These are phyloP conservation scores for Shinisaurus crocodilurus DNA, from an alignment of 2,113 vertebrate genomes.

Conservation along the genomic window DNA sequence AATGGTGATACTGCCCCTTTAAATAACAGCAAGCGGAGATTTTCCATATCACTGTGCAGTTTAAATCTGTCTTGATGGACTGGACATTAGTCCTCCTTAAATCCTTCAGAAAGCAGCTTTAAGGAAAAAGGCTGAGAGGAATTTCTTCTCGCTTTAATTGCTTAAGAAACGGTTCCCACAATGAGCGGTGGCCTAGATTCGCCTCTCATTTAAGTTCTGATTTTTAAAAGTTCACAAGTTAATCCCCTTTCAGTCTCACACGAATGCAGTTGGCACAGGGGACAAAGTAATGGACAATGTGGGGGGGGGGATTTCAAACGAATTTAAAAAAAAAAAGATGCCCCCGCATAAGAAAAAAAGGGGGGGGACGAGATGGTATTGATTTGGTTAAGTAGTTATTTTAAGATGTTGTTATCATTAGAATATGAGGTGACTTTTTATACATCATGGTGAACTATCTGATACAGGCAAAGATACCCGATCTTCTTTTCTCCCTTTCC, in stretches of 20 bases:
- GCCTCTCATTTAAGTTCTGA: slow-evolving; percentile 94
- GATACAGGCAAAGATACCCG: background rate
- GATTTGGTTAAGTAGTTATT: slow-evolving; percentile 71
- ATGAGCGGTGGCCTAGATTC: slow-evolving; percentile 92
- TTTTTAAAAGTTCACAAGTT: slow-evolving; percentile 96
- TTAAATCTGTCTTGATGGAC: slow-evolving; percentile 86
- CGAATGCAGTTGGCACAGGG: slow-evolving; percentile 76
- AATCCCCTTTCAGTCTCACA: slow-evolving; percentile 89
- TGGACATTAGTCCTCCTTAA: slow-evolving; percentile 89
- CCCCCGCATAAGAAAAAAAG: slow-evolving; percentile 44
- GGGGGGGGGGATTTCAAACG: slow-evolving; percentile 63
- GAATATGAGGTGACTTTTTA: slow-evolving; percentile 48
- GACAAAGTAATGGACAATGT: slow-evolving; percentile 78
- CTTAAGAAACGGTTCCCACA: slow-evolving; percentile 93
- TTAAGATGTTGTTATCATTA: slow-evolving; percentile 64
- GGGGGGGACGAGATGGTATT: slow-evolving; percentile 41
- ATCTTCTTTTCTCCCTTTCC: background rate
- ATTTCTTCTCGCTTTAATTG: slow-evolving; percentile 96
- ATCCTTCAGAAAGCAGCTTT: slow-evolving; percentile 88
- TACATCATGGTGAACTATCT: slow-evolving; percentile 45
- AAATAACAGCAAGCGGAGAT: slow-evolving; percentile 81
- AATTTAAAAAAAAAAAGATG: slow-evolving; percentile 27
- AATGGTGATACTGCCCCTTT: slow-evolving; percentile 78
- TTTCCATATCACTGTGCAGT: slow-evolving; percentile 84
- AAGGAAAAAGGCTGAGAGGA: slow-evolving; percentile 90